Base-by-base conservation (phyloP, 53 echinoderm and acorn worm genomes). In the Hippasteria phrygiana region DNA sequence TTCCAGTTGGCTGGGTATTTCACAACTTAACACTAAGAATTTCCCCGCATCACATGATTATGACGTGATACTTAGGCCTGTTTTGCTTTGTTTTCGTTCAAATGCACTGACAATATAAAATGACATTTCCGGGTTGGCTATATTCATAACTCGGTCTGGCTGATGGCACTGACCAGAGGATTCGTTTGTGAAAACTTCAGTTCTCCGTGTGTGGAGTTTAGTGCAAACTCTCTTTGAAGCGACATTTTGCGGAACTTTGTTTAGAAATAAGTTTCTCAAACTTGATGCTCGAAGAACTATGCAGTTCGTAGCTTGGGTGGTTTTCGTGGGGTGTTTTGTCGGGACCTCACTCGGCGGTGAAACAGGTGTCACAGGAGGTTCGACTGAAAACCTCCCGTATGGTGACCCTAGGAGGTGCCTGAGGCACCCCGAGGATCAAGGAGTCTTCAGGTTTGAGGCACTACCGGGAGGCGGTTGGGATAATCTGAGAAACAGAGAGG, bases 401-500 rank as follows among this genome's bases (percentile, higher is more conserved):
- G 85, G 85, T 8, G 85, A 85, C 27, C 85, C 85, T 0, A 22
- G 85, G 38, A 50, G 54, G 20, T 85, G 85, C 13, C 85, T 85
- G 35, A 35, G 34, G 36, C 85, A 51, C 0, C 37, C 50, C 0
- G 70, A n/a, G 5, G 85, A 71, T 54, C 83, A 64, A 55, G 24
- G 48, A 13, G 2, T 71, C 71, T 29, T 85, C 34, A 69, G 41
- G 26, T 88, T 88, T 42, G 88, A 88, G 24, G 88, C 41, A 5
- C 43, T 88, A 1, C 88, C 88, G 0, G 83, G 82, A 20, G 63
- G 74, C 18, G 90, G 90, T 6, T 90, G 82, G 82, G 90, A 90
- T 53, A 90, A 90, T 83, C 90, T 90, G 1, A 37, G 90, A 10
- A 90, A 90, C 84, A 39, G 39, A 27, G 82, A 83, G 34, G n/a